phyloP scores from a whole-genome alignment of 2,797 vertebrate genomes.

The Halcyon smyrnensis region DNA sequence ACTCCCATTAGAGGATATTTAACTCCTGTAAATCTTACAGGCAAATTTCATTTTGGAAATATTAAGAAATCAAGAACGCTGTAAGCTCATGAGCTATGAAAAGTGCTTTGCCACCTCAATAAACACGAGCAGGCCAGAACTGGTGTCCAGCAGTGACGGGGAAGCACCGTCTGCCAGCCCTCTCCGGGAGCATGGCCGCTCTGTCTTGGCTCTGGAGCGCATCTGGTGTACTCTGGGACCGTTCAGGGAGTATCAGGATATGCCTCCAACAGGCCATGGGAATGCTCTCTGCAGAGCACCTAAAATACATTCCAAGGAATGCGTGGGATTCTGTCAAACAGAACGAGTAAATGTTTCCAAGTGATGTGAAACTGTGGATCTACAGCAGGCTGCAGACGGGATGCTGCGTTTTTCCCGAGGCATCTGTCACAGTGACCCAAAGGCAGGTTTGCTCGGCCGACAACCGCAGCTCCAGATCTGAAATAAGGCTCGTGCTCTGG shows the following conservation, averaged over 20 bases:
- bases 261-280: conserved; percentile 42
- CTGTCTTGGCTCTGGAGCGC: neutral
- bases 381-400: accelerated
- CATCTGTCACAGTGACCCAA: neutral
- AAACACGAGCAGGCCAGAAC: conserved; percentile 18
- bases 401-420: neutral
- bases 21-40: conserved; percentile 24
- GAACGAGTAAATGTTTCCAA: neutral
- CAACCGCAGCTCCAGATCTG: neutral
- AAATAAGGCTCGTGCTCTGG: neutral
- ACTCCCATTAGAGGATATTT: neutral
- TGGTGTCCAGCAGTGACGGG: conserved; percentile 13
- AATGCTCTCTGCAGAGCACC: conserved; percentile 53
- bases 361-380: neutral
- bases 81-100: neutral
- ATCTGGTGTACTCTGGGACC: neutral
- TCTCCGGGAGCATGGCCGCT: conserved; percentile 22
- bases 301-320: conserved; percentile 62
- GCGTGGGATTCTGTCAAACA: conserved; percentile 8
- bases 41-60: neutral
- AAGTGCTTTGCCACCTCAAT: conserved; percentile 8
- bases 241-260: conserved; percentile 21
- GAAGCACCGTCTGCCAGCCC: neutral
- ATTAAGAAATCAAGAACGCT: conserved; percentile 14
- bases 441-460: neutral